phyloP scores from a whole-genome alignment of 1,140 invertebrate genomes.

The Drosophila serrata region DNA sequence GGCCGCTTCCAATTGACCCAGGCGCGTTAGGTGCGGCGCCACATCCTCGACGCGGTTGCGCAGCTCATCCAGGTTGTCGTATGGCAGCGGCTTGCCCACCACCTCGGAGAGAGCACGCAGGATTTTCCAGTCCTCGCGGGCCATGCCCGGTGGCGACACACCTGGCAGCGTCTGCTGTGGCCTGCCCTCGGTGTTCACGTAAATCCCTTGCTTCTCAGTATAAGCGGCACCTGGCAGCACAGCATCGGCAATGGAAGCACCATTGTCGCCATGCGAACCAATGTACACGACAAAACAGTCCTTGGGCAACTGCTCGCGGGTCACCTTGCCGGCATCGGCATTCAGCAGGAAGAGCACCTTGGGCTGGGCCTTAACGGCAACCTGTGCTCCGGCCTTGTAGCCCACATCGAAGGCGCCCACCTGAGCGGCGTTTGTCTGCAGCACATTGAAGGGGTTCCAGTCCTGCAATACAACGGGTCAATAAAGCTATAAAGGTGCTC shows the following conservation, averaged over 20 bases:
- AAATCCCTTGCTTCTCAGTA: conserved; percentile 98
- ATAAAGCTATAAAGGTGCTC: background rate
- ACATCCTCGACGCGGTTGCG: conserved; percentile 93
- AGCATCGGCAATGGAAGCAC: conserved; percentile 96
- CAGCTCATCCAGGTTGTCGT: conserved; percentile 95
- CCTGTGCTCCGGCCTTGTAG: conserved; percentile 92
- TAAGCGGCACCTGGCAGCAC: conserved; percentile 99
- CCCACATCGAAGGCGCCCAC: conserved; percentile 98
- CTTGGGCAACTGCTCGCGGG: conserved; percentile 91
- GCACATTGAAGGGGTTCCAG: conserved; percentile 94
- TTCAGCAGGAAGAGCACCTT: conserved; percentile 96
- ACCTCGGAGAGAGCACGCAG: conserved; percentile 92
- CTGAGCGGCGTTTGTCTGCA: conserved; percentile 96
- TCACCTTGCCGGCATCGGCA: conserved; percentile 94
- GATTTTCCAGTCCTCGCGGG: conserved; percentile 99
- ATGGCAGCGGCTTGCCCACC: conserved; percentile 91
- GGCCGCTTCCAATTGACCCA: conserved; percentile 94
- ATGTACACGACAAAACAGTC: conserved; percentile 97
- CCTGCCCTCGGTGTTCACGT: conserved; percentile 98
- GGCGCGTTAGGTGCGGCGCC: conserved; percentile 94
- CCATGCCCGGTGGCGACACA: conserved; percentile 96
- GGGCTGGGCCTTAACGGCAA: conserved; percentile 89
- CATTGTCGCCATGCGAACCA: conserved; percentile 98
- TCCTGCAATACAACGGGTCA: conserved; percentile 48
- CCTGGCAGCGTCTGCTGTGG: conserved; percentile 97